Conservation (phyloP, 2,888 invertebrate genomes). For the Sussaba pulchella region DNA sequence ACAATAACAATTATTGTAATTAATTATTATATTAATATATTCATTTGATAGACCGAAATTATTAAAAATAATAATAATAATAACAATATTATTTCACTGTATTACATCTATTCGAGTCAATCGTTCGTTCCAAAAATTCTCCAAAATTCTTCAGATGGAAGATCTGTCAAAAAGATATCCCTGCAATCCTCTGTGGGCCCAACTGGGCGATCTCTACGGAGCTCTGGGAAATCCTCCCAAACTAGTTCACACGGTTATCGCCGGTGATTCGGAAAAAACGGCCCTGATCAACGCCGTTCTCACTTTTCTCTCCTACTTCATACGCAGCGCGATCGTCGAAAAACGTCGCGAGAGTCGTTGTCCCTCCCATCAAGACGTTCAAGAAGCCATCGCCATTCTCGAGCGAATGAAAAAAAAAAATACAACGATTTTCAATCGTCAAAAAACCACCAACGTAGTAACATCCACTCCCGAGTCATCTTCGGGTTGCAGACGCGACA, state of each 20-base stretch:
- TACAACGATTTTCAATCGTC: slow-evolving; percentile 57
- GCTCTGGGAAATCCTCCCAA: slow-evolving; percentile 92
- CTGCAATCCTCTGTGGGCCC: slow-evolving; percentile 96
- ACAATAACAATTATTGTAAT: too few relatives aligned
- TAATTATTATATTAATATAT: too few relatives aligned
- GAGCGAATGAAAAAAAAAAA: slow-evolving; percentile 72
- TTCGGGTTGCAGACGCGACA: slow-evolving; percentile 12
- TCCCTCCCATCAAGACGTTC: slow-evolving; percentile 75
- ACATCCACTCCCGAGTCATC: slow-evolving; percentile 2
- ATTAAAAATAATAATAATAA: too few relatives aligned
- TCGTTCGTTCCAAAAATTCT: not conserved
- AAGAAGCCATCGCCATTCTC: slow-evolving; percentile 75
- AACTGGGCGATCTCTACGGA: slow-evolving; percentile 94
- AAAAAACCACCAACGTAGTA: not conserved
- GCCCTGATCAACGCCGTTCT: slow-evolving; percentile 90
- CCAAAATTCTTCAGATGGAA: slow-evolving; percentile 78
- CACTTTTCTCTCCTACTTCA: slow-evolving; percentile 93
- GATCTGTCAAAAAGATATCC: slow-evolving; percentile 88
- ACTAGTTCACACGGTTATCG: slow-evolving; percentile 92
- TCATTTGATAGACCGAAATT: too few relatives aligned
- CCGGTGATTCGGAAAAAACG: slow-evolving; percentile 87
- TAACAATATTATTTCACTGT: too few relatives aligned
- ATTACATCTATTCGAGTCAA: too few relatives aligned
- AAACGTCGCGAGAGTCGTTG: slow-evolving; percentile 76
- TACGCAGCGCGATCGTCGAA: slow-evolving; percentile 85